Evolutionary conservation across 2,888 invertebrate species (phyloP).

Genomic region (Athetis lepigone): DNA sequence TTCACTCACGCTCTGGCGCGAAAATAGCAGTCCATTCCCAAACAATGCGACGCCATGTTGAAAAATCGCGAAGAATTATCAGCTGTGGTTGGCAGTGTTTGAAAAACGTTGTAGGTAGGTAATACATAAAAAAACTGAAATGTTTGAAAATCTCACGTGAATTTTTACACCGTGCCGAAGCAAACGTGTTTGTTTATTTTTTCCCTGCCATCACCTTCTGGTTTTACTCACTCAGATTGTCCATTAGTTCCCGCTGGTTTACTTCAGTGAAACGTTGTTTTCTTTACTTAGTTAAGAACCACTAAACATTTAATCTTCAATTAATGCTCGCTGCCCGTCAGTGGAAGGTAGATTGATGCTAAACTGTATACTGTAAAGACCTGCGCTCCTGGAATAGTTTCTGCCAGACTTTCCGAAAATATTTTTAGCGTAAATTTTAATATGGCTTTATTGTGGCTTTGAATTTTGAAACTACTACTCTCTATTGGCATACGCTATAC

Average conservation of each 20-base stretch:
- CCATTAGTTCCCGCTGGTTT: constrained; percentile 88
- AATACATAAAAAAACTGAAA: constrained; percentile 62
- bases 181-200: constrained; percentile 74
- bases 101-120: constrained; percentile 16
- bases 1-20: constrained; percentile 15
- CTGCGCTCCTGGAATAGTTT: background rate
- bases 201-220: constrained; percentile 80
- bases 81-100: constrained; percentile 21
- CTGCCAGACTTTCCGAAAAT: background rate
- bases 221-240: constrained; percentile 88
- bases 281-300: constrained; percentile 65
- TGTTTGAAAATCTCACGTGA: constrained; percentile 68
- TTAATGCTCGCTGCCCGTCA: constrained; percentile 54
- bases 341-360: constrained; percentile 22
- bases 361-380: constrained; percentile 11
- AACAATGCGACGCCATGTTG: constrained; percentile 33
- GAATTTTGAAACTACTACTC: no score
- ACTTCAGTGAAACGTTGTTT: constrained; percentile 77
- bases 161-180: constrained; percentile 60
- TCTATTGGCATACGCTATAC: no score
- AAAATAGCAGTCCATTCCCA: constrained; percentile 36
- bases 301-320: constrained; percentile 62
- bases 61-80: constrained; percentile 22
- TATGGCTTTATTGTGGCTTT: background rate
- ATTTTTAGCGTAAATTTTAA: no score